Percentiles rank a stretch among this genome's conserved stretches.
phyloP scores from a whole-genome alignment of 2,113 vertebrate genomes.

The Stictonetta naevosa region DNA sequence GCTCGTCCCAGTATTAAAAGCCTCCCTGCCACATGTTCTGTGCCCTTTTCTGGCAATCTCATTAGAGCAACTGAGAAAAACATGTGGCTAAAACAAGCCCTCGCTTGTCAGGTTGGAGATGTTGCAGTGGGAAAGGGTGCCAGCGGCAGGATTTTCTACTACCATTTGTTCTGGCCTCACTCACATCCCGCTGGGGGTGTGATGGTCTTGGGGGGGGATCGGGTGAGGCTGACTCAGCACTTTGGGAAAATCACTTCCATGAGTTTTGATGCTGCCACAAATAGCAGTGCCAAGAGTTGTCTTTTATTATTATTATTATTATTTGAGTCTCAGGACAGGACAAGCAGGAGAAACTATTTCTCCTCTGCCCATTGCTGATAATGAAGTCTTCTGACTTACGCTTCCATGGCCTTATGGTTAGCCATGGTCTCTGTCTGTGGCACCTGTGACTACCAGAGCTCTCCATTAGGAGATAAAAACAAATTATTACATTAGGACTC shows the following conservation, averaged over 20 bases:
- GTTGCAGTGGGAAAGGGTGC: not conserved
- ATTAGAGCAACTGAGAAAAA: not conserved
- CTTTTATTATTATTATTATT: not conserved
- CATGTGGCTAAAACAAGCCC: not conserved
- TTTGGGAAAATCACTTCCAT: not conserved
- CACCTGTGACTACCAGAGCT: not conserved
- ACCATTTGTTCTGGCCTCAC: not conserved
- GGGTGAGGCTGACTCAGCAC: slow-evolving; percentile 6
- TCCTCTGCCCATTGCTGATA: not conserved
- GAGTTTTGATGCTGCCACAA: not conserved
- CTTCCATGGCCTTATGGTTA: not conserved
- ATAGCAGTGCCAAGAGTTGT: not conserved
- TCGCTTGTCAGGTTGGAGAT: not conserved
- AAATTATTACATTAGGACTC: not conserved
- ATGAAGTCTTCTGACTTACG: not conserved
- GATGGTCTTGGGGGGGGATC: not conserved
- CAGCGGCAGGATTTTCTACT: not conserved
- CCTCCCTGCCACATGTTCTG: not conserved
- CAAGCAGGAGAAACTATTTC: slow-evolving; percentile 11
- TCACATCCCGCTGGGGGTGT: not conserved
- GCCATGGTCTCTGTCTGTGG: not conserved
- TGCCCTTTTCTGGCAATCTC: not conserved
- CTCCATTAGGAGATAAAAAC: not conserved
- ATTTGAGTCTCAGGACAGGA: slow-evolving; percentile 23
- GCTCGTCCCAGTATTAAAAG: not conserved